Evolutionary conservation across 2,888 invertebrate species (phyloP).

Genomic region (Eugnorisma glareosa): DNA sequence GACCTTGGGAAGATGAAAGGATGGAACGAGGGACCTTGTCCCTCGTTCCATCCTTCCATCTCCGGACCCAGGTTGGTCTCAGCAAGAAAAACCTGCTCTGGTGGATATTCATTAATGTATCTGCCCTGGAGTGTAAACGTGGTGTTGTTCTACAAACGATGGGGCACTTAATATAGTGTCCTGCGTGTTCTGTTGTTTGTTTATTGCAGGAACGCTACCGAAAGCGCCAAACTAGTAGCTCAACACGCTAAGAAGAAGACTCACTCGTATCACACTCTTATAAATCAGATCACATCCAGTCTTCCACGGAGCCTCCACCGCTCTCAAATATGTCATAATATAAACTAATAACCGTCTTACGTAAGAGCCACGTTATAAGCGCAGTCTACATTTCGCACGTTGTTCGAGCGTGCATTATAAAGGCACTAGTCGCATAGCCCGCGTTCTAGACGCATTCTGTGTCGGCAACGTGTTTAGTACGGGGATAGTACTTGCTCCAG

Average conservation of each 20-base stretch:
- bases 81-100: too few species aligned
- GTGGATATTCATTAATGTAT: too few species aligned
- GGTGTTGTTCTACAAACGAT: too few species aligned
- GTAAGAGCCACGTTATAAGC: constrained; percentile 50
- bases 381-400: constrained; percentile 69
- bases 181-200: too few species aligned
- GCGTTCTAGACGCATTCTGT: constrained; percentile 68
- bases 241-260: too few species aligned
- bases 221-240: too few species aligned
- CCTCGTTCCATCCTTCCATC: neutral
- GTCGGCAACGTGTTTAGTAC: constrained; percentile 55
- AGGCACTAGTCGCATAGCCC: constrained; percentile 61
- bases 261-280: neutral
- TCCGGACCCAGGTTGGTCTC: too few species aligned
- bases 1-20: too few species aligned
- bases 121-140: too few species aligned
- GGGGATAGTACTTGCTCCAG: constrained; percentile 43
- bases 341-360: constrained; percentile 54
- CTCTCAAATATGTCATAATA: constrained; percentile 34
- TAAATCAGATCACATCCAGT: neutral
- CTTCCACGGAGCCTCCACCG: neutral
- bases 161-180: too few species aligned
- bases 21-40: too few species aligned
- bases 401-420: constrained; percentile 63
- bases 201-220: too few species aligned